These are phyloP conservation scores for Protonemura montana DNA, from an alignment of 2,888 invertebrate genomes.

Conservation along the genomic window DNA sequence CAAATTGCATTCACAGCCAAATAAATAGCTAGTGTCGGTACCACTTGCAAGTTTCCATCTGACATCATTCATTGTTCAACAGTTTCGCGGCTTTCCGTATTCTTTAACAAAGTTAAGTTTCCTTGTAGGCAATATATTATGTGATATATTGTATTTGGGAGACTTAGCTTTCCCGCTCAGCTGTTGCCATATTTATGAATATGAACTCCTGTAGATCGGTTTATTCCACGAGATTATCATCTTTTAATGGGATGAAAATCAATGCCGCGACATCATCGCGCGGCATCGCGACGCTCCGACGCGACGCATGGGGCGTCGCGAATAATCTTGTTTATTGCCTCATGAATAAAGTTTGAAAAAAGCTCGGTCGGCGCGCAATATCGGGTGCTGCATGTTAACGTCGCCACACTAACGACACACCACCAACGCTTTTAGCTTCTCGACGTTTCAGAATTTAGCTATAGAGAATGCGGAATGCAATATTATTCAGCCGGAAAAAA, in stretches of 20 bases:
- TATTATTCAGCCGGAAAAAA: conserved; percentile 1
- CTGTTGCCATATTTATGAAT: conserved; percentile 16
- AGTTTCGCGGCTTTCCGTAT: background rate
- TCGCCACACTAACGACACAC: background rate
- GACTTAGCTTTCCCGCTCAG: background rate
- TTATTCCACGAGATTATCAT: conserved; percentile 17
- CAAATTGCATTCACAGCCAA: background rate
- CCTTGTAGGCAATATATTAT: background rate
- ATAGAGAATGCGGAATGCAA: conserved; percentile 9
- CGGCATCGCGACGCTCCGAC: conserved; percentile 9
- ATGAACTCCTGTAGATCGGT: conserved; percentile 20
- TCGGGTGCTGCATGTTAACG: background rate
- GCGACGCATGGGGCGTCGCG: background rate
- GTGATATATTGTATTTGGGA: background rate
- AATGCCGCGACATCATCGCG: background rate
- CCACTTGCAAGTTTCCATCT: background rate
- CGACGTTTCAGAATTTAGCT: background rate
- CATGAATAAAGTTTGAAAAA: conserved; percentile 21
- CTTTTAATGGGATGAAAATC: conserved; percentile 17
- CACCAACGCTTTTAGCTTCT: background rate
- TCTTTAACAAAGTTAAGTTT: background rate
- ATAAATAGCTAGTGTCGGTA: background rate
- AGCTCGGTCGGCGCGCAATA: background rate
- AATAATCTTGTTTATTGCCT: conserved; percentile 17
- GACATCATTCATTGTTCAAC: background rate